Base-by-base conservation (phyloP, 2,888 invertebrate genomes). In the Scrobipalpa costella region DNA sequence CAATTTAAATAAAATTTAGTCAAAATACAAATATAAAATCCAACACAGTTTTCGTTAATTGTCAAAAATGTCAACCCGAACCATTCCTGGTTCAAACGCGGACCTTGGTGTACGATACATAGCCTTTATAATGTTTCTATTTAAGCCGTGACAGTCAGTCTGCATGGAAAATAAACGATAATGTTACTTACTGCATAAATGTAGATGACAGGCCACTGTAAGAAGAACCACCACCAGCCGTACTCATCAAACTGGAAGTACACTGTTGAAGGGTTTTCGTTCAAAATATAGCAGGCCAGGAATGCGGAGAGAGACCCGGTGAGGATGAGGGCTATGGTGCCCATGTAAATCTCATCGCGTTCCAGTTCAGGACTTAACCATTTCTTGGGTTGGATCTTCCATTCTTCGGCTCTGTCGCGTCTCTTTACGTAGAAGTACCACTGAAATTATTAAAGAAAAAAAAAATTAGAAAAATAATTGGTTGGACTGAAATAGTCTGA, bases 351-450 rank as follows among this genome's bases (percentile, higher is more conserved):
- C 83, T 95, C 95, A 70, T 95, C 94, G 5, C 93, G 86, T 73
- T 95, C 95, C 62, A 95, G 80, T 64, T 95, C 94, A 0, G 94
- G 93, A 0, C 93, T 82, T 11, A 95, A 73, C 93, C 94, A 95
- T 68, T 94, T 94, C 50, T 89, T 90, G 0, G 95, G 95, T 75
- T 95, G 95, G 68, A 95, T 94, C 84, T 95, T 95, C 95, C 95
- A 95, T 69, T 94, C 93, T 61, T 94, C 86, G 0, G 95, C 90
- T 7, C 83, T 74, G 72, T 94, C 93, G 0, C 93, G 84, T 75
- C 93, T 92, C 1, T 92, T 88, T 19, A 95, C 88, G 81, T 95
- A 95, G 83, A 94, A 95, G 76, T 94, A 94, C 94, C 94, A 95
- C 94, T 95, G 89, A 36, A 64, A 64, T 49, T 40, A 8, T 38